Conservation (phyloP, 2,797 vertebrate genomes). For the Erithacus rubecula region DNA sequence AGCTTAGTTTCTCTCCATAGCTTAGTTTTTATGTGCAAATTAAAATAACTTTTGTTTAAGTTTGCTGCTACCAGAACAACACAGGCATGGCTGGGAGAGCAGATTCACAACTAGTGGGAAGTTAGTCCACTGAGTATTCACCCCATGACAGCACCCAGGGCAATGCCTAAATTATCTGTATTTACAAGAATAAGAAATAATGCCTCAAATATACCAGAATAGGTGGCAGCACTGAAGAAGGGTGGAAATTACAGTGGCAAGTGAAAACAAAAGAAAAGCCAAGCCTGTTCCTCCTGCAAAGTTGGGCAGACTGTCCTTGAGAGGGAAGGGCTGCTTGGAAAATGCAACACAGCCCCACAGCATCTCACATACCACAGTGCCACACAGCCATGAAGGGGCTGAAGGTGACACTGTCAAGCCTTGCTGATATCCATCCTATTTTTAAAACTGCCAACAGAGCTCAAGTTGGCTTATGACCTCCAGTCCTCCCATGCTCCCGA, state of each 20-base stretch:
- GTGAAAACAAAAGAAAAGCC: neutral
- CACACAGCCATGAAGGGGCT: neutral
- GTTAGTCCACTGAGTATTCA: neutral
- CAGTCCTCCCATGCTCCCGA: accelerated
- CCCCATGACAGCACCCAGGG: neutral
- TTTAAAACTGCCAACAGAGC: neutral
- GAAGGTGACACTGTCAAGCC: neutral
- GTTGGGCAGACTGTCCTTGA: neutral
- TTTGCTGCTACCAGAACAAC: neutral
- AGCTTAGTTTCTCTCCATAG: neutral
- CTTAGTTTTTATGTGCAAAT: neutral
- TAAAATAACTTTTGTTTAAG: constrained; percentile 15
- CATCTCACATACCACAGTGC: neutral
- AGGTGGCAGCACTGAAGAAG: neutral
- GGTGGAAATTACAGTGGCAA: neutral
- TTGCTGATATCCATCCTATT: neutral
- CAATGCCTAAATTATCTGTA: neutral
- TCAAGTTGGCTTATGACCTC: neutral
- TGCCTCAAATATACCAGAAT: neutral
- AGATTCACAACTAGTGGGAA: neutral
- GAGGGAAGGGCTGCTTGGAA: neutral
- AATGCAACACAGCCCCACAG: neutral
- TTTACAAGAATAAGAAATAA: neutral
- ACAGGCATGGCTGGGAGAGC: neutral
- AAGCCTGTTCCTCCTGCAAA: neutral